Conservation (phyloP, 2,797 vertebrate genomes). For the Geotria australis region DNA sequence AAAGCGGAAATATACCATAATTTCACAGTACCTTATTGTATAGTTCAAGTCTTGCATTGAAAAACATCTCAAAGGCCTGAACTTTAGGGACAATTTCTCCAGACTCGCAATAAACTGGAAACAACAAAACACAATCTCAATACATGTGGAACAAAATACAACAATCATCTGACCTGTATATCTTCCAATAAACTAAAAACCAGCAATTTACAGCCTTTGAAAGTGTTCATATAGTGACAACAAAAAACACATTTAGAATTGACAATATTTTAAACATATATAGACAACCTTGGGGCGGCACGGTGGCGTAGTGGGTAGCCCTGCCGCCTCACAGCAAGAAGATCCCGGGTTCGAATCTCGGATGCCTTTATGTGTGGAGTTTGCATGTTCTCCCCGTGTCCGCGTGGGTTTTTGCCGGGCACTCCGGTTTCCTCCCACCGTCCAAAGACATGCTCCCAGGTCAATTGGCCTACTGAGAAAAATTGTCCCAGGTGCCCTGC, state of each 20-base stretch:
- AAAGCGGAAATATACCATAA: neutral
- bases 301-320: no score
- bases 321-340: no score
- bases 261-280: neutral
- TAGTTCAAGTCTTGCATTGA: constrained; percentile 37
- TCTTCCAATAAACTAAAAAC: neutral
- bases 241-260: neutral
- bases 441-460: no score
- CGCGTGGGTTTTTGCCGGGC: no score
- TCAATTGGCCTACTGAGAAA: no score
- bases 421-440: no score
- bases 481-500: no score
- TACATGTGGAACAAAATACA: neutral
- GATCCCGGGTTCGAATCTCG: no score
- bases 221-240: neutral
- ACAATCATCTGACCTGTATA: neutral
- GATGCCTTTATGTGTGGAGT: no score
- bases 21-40: constrained; percentile 49
- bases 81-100: constrained; percentile 47
- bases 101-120: constrained; percentile 37
- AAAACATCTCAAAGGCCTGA: constrained; percentile 67
- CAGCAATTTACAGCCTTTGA: neutral
- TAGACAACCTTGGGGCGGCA: no score
- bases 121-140: constrained; percentile 2
- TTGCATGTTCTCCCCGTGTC: no score